Evolutionary conservation across 2,797 vertebrate genomes (phyloP), one percentile per base, ranked within the genome.

Genomic region (Spheniscus humboldti): DNA sequence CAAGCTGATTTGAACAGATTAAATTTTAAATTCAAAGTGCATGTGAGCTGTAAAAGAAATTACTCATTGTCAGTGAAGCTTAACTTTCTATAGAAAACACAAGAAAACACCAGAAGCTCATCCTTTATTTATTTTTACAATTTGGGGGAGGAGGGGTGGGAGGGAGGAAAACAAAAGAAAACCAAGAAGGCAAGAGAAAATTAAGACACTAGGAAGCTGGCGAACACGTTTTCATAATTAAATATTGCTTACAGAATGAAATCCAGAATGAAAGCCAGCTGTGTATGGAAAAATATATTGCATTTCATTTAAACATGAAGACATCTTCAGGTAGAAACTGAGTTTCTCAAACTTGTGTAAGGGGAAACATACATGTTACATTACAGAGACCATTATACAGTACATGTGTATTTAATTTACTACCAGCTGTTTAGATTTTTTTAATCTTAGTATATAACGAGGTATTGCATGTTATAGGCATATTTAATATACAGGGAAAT

Each of bases 1-100:
- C 85, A 97, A 96, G 87, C 89, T 97, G 92, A 96, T 94, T 93
- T 91, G 92, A 97, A 97, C 92, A 97, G 92, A 97, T 93, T 97
- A 97, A 86, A 96, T 96, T 97, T 98, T 97, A 96, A 97, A 96
- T 96, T 95, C 94, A 91, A 91, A 91, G 60, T 48, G 78, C 68
- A 76, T 82, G 92, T 90, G 73, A 96, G 95, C 77, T 94, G 81
- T 94, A 88, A 95, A 97, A 96, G 75, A 94, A 92, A 98, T 97
- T 96, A 97, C 69, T 97, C 92, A 77, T 47, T 96, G 92, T 95
- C 97, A 97, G 63, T 16, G 22, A 91, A 94, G 82, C 80, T 97
- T 96, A 95, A 89, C 87, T 95, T 95, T 90, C 94, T 45, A 71
- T 10, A 57, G 91, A 92, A 96, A 95, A 95, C 74, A 73, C 59